Percentiles rank a stretch among this genome's conserved stretches.
phyloP scores from a whole-genome alignment of 2,113 vertebrate genomes.

The Pteronura brasiliensis region DNA sequence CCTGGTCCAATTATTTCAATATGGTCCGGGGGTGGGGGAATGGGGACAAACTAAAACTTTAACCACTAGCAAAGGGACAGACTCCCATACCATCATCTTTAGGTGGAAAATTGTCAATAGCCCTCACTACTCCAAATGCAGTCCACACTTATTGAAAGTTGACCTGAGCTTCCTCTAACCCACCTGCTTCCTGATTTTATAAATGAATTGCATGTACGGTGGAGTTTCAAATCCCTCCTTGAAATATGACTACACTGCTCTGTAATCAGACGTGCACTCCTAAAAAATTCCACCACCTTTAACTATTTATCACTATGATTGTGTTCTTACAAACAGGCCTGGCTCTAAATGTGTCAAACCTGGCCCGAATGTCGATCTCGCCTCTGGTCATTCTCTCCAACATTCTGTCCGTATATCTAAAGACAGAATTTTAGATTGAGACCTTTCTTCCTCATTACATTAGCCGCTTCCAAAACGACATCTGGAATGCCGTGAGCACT shows the following conservation, averaged over 20 bases:
- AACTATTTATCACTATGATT: background rate
- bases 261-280: background rate
- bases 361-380: background rate
- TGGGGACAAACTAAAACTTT: background rate
- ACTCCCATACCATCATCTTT: background rate
- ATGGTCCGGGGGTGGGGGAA: too few relatives aligned
- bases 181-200: background rate
- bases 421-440: background rate
- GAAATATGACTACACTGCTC: background rate
- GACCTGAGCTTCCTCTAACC: background rate
- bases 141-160: background rate
- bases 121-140: rapidly evolving
- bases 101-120: background rate
- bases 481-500: background rate
- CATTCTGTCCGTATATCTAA: background rate
- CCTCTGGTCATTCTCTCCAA: background rate
- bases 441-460: background rate
- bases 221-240: background rate
- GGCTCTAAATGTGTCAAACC: background rate
- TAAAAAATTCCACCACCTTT: background rate
- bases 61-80: background rate
- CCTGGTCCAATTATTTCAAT: background rate
- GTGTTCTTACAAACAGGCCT: background rate
- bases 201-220: background rate
- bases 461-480: background rate